Evolutionary conservation across 2,888 invertebrate species (phyloP), one percentile per base, ranked within the genome.

Genomic region (Lithophane socia): DNA sequence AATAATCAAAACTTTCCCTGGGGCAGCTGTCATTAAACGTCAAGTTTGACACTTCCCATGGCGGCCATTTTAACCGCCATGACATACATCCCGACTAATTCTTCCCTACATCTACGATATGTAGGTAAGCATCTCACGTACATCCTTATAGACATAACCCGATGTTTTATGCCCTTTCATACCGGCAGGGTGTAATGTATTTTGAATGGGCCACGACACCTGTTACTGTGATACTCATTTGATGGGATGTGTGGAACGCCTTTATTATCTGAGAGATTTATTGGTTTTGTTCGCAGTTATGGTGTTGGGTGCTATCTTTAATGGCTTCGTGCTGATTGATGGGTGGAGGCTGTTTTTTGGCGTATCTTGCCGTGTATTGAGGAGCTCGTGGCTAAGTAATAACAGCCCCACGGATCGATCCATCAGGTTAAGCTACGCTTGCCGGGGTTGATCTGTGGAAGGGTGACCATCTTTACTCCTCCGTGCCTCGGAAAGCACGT

Each of bases 171-270:
- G 84, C 66, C 77, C 70, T 80, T 77, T 68, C 82, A 86, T 82
- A 83, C 75, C 76, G 52, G 68, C 56, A 68, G 60, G 52, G 69
- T 75, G 77, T 89, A 88, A 90, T 88, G 87, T 85, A 75, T 87
- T 88, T 87, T 78, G 85, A 86, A 89, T 89, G 84, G 67, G 78
- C 66, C 61, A 71, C 81, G 86, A 76, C 89, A 88, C 86, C 88
- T 88, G 89, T 64, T 75, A 79, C 68, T 70, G 60, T 85, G 78
- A 82, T 82, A 68, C 72, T 73, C 63, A 74, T 84, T 82, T 82
- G 86, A 84, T 85, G 86, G 86, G 42, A 78, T 77, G 71, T 86
- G 79, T 84, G 81, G 64, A 78, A 76, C 42, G 67, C 65, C 79
- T 84, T 77, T 86, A 87, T 83, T 75, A 77, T 84, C 74, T 52